Conservation (phyloP, 2,113 vertebrate species). For the Oryzias melastigma region DNA sequence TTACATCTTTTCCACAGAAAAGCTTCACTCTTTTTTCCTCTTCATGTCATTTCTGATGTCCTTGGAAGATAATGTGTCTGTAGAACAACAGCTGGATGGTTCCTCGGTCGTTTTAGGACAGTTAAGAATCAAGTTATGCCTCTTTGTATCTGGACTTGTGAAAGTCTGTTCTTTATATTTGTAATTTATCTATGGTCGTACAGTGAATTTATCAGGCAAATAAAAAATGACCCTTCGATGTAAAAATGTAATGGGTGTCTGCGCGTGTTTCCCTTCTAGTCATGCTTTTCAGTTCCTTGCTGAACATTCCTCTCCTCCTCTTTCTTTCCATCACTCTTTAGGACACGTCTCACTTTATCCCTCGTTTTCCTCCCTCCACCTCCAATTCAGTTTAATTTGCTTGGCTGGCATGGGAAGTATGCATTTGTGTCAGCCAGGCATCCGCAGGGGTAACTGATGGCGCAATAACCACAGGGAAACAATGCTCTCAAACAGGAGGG, state of each 20-base stretch:
- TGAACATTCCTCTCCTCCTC: slow-evolving; percentile 16
- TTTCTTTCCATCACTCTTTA: slow-evolving; percentile 13
- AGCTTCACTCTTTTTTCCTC: too few relatives aligned
- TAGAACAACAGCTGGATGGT: too few relatives aligned
- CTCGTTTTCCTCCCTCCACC: slow-evolving; percentile 38
- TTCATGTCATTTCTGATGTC: too few relatives aligned
- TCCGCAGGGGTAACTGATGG: slow-evolving; percentile 64
- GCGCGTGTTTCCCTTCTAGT: slow-evolving; percentile 22
- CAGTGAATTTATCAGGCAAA: background rate
- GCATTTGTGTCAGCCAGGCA: slow-evolving; percentile 64
- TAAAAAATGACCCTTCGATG: slow-evolving; percentile 5
- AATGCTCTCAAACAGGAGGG: slow-evolving; percentile 63
- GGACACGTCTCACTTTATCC: slow-evolving; percentile 50
- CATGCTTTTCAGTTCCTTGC: background rate
- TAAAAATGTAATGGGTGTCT: background rate
- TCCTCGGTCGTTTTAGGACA: too few relatives aligned
- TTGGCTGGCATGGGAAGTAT: slow-evolving; percentile 60
- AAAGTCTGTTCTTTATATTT: too few relatives aligned
- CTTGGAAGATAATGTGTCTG: too few relatives aligned
- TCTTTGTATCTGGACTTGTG: too few relatives aligned
- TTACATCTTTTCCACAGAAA: too few relatives aligned
- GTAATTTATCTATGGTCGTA: too few relatives aligned
- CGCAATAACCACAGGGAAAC: slow-evolving; percentile 69
- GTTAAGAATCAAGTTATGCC: too few relatives aligned
- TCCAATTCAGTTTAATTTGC: slow-evolving; percentile 64